Percentiles rank a stretch among this genome's conserved stretches.
phyloP scores from a whole-genome alignment of 2,888 invertebrate species.

The Rotaria socialis region DNA sequence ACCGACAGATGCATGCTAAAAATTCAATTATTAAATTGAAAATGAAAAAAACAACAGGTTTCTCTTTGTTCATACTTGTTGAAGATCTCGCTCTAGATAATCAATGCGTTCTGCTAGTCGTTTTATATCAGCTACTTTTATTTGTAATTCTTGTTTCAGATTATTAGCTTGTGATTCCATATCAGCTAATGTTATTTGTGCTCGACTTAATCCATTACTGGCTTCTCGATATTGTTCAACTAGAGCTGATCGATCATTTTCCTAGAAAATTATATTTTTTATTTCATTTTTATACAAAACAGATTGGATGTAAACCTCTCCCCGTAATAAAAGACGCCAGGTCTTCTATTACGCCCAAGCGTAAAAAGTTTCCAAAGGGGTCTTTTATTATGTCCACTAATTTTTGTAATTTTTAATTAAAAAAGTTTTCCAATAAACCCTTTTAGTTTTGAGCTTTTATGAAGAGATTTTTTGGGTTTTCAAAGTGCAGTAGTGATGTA shows the following conservation, averaged over 20 bases:
- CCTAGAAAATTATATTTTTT: constrained; percentile 46
- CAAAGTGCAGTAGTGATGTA: too few species aligned
- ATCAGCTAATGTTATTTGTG: constrained; percentile 57
- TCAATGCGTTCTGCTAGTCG: constrained; percentile 55
- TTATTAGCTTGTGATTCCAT: constrained; percentile 59
- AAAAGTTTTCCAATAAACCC: too few species aligned
- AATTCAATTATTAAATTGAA: background rate
- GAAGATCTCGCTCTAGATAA: constrained; percentile 50
- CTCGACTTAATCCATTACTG: constrained; percentile 57
- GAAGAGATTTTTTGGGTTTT: too few species aligned
- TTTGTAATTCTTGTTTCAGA: constrained; percentile 56
- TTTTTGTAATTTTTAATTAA: too few species aligned
- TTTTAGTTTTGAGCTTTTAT: too few species aligned
- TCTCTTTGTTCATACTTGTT: background rate
- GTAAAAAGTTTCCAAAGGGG: too few species aligned
- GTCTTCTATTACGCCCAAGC: too few species aligned
- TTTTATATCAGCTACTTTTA: constrained; percentile 57
- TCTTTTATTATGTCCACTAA: too few species aligned
- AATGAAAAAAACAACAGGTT: too few species aligned
- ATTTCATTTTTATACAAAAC: too few species aligned
- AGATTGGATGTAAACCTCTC: too few species aligned
- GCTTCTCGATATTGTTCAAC: constrained; percentile 58
- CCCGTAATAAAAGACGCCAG: too few species aligned
- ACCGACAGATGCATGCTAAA: constrained; percentile 43
- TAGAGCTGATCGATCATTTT: constrained; percentile 51